Evolutionary conservation across 2,113 vertebrate species (phyloP), one percentile per base, ranked within the genome.

Genomic region (Falco punctatus): DNA sequence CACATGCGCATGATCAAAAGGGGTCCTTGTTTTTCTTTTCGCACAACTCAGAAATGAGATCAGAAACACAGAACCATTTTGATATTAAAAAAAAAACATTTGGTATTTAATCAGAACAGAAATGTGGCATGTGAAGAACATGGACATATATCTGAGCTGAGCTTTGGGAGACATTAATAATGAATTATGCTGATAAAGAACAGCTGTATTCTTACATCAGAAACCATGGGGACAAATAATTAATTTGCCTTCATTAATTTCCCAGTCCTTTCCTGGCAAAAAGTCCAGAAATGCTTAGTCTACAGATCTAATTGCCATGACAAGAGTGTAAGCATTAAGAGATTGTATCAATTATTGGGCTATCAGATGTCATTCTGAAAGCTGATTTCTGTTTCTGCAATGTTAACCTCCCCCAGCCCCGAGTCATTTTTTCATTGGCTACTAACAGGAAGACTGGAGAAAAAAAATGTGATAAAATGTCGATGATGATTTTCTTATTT

Each of bases 181-280:
- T 96, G 65, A 93, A 90, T 95, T 93, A 87, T 27, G 40, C 84
- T 94, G 71, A 82, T 94, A 95, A 94, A 90, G 93, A 95, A 90
- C 93, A 96, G 74, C 90, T 94, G 93, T 90, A 95, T 96, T 95
- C 84, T 93, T 93, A 88, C 49, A 81, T 90, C 74, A 90, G 90
- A 92, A 96, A 64, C 85, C 46, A 42, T 16, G 26, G 71, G 74
- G 90, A 95, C 93, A 97, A 97, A 96, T 94, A 94, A 93, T 96
- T 94, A 93, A 96, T 90, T 96, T 94, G 74, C 81, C 20, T 91
- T 93, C 79, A 54, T 90, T 95, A 80, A 90, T 94, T 96, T 96
- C 49, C 58, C 92, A 70, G 32, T 90, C 88, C 66, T 83, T 96
- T 78, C 58, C 71, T 95, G 82, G 81, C 71, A 93, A 82, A 90